phyloP scores from a whole-genome alignment of 1,140 invertebrate species.

The Camponotus floridanus region DNA sequence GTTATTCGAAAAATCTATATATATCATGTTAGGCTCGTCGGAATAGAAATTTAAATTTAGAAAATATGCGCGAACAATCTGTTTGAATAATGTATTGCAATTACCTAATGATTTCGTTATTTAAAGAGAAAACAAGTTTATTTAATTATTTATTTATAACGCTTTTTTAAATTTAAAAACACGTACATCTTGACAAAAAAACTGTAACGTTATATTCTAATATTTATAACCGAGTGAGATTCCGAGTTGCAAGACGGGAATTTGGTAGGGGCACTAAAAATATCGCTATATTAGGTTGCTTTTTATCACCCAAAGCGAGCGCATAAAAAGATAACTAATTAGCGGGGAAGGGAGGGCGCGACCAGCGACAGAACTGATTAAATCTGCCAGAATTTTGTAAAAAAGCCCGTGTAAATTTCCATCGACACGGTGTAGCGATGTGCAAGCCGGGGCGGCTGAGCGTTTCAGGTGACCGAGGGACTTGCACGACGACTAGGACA shows the following conservation, averaged over 20 bases:
- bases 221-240: background rate
- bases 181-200: background rate
- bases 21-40: background rate
- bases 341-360: too few relatives aligned
- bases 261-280: background rate
- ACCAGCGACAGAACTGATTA: constrained; percentile 38
- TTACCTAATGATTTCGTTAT: background rate
- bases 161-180: background rate
- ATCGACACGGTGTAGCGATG: constrained; percentile 58
- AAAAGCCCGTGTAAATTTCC: constrained; percentile 58
- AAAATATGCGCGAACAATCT: background rate
- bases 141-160: background rate
- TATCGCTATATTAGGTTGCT: background rate
- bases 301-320: constrained; percentile 4
- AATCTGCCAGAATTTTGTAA: constrained; percentile 52
- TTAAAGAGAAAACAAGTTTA: background rate
- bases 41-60: background rate
- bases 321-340: constrained; percentile 55
- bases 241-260: background rate
- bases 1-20: constrained; percentile 30
- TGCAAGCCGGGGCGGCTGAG: constrained; percentile 42
- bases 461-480: constrained; percentile 71
- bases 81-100: background rate
- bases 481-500: constrained; percentile 57
- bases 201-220: background rate